Base-by-base conservation (phyloP, 2,888 invertebrate genomes). In the Muscina levida region DNA sequence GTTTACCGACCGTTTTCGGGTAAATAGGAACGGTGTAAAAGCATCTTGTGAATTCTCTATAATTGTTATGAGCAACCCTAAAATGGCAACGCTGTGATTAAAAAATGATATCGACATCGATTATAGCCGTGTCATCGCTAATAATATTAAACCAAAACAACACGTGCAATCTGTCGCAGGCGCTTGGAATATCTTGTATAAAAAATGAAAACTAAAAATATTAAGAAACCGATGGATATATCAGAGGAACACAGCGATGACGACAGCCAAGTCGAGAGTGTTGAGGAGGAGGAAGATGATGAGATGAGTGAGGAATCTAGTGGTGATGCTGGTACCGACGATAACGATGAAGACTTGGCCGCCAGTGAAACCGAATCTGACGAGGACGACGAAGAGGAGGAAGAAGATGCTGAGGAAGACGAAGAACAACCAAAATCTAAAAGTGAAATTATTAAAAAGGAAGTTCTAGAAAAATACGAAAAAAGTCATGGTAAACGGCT, bases 341-440 rank as follows among this genome's bases (percentile, higher is more conserved):
- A 73, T 46, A 37, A 5, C 8, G 67, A 78, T 2, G 51, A 72
- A 3, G 46, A 56, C n/a, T 59, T 82, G 24, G 85, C 86, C 57
- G 89, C 84, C 15, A 88, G 88, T 39, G 82, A 78, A 2, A 88
- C 88, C 6, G 89, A 89, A 56, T 87, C 88, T 0, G 88, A 88
- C 72, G 85, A 82, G 11, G 85, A 82, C 0, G 77, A 79, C 2
- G 73, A 77, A 3, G 70, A 75, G 13, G 73, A 71, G 2, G 74
- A 62, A 19, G 77, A 75, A 5, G 70, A 65, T 6, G 77, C 72
- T 3, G 70, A 53, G 6, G 57, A 76, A 11, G 68, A 78, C 0
- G 13, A 13, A 4, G 15, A 37, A 17, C 51, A 78, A 8, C 53
- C 75, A 3, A 85, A 85, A 74, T 78, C 82, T 0, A 72, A 48